Evolutionary conservation across 2,113 vertebrate genomes (phyloP), one percentile per base, ranked within the genome.

Genomic region (Erythrocercus mccallii): DNA sequence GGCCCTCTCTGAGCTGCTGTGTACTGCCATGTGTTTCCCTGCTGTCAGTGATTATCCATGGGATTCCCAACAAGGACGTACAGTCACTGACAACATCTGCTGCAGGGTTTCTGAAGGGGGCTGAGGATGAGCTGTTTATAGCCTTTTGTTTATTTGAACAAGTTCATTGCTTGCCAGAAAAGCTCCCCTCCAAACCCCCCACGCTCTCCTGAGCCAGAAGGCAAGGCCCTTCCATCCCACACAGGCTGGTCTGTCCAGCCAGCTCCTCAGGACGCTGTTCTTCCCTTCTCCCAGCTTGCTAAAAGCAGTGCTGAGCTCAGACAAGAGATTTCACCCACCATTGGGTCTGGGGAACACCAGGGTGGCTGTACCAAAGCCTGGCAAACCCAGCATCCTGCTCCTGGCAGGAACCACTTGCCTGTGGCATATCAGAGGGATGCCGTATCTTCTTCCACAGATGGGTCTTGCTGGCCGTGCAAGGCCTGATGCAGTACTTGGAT

Each of bases 131-230:
- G 74, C 80, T 92, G 62, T 0, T 91, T 94, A 91, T 88, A 82
- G 83, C 42, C 33, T 62, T 66, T 70, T 79, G 51, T 92, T 96
- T 96, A 76, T 94, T 95, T 95, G 71, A 69, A 82, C 70, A 66
- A 88, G 82, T 37, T n/a, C 2, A 1, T 9, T 24, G 47, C 79
- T 74, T 87, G 89, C 82, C 82, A 90, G 51, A 42, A 85, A 37
- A 16, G 16, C 24, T 81, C 70, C 51, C 44, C 44, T 28, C 50
- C 13, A 5, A 57, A 20, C 33, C 33, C 38, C 15, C 2, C 78
- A 25, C 0, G 1, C 73, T 70, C 27, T 31, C 51, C 38, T 6
- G 10, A 88, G 85, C 50, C 64, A 57, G 69, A 37, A 53, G 83
- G 45, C 60, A 70, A 47, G 60, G 62, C 48, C 65, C 56, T 70